Percentiles rank a stretch among this genome's conserved stretches.
These are phyloP conservation scores for Petrocephalus schoutedeni DNA, from an alignment of 2,797 vertebrate genomes.

Conservation along the genomic window DNA sequence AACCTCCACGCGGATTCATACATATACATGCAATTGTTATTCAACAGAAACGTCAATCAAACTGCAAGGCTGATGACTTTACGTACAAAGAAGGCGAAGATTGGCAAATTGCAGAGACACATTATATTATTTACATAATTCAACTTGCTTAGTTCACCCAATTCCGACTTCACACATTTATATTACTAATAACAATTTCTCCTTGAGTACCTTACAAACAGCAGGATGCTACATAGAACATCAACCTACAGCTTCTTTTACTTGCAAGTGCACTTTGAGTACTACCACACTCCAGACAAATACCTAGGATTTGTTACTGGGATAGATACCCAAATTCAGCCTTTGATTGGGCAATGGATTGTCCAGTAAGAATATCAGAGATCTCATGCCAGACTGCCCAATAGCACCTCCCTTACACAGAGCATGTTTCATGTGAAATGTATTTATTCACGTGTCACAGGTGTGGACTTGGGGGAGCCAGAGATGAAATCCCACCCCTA, in stretches of 20 bases:
- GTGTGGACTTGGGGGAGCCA: not conserved
- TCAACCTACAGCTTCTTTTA: not conserved
- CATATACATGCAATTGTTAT: slow-evolving; percentile 9
- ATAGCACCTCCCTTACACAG: not conserved
- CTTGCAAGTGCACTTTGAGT: not conserved
- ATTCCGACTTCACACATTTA: not conserved
- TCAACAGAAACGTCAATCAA: slow-evolving; percentile 1
- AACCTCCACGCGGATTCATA: not conserved
- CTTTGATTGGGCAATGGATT: not conserved
- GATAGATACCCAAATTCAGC: not conserved
- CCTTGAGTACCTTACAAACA: not conserved
- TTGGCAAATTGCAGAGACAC: not conserved
- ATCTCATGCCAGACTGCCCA: not conserved
- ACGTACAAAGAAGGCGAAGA: not conserved
- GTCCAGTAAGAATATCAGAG: not conserved
- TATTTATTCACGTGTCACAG: not conserved
- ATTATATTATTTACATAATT: not conserved
- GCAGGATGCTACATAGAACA: not conserved
- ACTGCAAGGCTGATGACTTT: not conserved
- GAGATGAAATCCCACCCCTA: not conserved
- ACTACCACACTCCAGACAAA: slow-evolving; percentile 1
- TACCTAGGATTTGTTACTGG: too few relatives aligned
- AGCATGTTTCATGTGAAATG: slow-evolving; percentile 10
- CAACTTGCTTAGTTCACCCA: not conserved
- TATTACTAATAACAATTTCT: not conserved